phyloP scores from a whole-genome alignment of 2,888 invertebrate species.

The Tenthredo amoena region DNA sequence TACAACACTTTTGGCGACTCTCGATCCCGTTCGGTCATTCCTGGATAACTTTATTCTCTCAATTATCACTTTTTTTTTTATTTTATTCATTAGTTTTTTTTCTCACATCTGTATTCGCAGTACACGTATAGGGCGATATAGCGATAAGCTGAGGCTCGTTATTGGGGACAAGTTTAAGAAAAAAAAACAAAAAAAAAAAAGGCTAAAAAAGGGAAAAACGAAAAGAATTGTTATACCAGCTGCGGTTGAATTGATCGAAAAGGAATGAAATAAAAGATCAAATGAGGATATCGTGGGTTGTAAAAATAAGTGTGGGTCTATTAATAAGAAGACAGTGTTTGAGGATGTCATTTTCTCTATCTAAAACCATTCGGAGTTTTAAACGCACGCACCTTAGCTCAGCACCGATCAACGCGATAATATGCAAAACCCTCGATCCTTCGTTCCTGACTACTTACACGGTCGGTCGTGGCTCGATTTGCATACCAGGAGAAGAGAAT shows the following conservation, averaged over 20 bases:
- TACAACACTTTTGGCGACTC: not conserved
- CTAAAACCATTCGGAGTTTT: slow-evolving; percentile 38
- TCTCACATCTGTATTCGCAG: not conserved
- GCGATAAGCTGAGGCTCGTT: not conserved
- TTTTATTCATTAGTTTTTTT: not conserved
- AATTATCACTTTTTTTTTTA: not conserved
- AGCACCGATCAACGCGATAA: slow-evolving; percentile 47
- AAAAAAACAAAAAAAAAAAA: no score
- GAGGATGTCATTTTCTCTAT: slow-evolving; percentile 44
- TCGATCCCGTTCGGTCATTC: slow-evolving; percentile 18
- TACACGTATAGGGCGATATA: not conserved
- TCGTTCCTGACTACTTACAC: slow-evolving; percentile 48
- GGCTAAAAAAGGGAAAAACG: not conserved
- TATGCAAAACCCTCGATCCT: slow-evolving; percentile 52
- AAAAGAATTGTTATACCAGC: not conserved
- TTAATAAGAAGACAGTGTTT: slow-evolving; percentile 40
- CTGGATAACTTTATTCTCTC: not conserved
- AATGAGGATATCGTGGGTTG: not conserved
- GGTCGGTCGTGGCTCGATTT: slow-evolving; percentile 38
- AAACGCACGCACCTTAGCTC: slow-evolving; percentile 40
- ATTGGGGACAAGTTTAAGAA: not conserved
- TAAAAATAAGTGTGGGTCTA: slow-evolving; percentile 9
- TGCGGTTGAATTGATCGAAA: not conserved
- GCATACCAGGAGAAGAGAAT: slow-evolving; percentile 49
- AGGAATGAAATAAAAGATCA: not conserved